Evolutionary conservation across 2,113 vertebrate species (phyloP), one percentile per base, ranked within the genome.

Genomic region (Sinosuthora webbiana): DNA sequence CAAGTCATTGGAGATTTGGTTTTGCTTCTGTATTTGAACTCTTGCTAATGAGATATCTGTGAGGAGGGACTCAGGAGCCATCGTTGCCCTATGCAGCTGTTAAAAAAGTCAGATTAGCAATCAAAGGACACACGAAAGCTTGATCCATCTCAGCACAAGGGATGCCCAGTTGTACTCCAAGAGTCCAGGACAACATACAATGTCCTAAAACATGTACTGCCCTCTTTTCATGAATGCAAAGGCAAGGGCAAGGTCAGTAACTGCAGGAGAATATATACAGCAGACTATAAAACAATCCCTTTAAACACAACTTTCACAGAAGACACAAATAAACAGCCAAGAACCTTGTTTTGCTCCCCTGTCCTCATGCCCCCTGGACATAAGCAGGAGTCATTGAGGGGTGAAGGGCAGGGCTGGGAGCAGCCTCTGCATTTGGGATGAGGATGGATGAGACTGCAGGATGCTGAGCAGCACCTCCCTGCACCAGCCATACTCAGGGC

Each of bases 181-280:
- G 57, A 0, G 0, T 80, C 90, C 70, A 83, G 89, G 74, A 92
- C 57, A 88, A 64, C 62, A 76, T 59, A 75, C 30, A 78, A 59
- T 21, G 65, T 85, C 93, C 81, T 90, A 92, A 90, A 96, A 84
- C 78, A 68, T 3, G 18, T 74, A 83, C 31, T 64, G 88, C 85
- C 88, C 79, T 96, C 70, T 83, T 92, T 94, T 90, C 83, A 82
- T 92, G 95, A 96, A 97, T 79, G 92, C 83, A 95, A 96, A 93
- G 59, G 65, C 65, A 92, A 95, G 83, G 94, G 69, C 91, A 95
- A 85, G 56, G 87, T 93, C 91, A 78, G 65, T 82, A 84, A 94
- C 65, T 76, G 83, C 76, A 85, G 78, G 7, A 92, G 25, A 93
- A 92, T 97, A 96, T 93, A 81, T 94, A 96, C 95, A 96, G 86